These are phyloP conservation scores for Heliocidaris tuberculata DNA, from an alignment of 35 echinoderm and acorn worm species.

Conservation along the genomic window DNA sequence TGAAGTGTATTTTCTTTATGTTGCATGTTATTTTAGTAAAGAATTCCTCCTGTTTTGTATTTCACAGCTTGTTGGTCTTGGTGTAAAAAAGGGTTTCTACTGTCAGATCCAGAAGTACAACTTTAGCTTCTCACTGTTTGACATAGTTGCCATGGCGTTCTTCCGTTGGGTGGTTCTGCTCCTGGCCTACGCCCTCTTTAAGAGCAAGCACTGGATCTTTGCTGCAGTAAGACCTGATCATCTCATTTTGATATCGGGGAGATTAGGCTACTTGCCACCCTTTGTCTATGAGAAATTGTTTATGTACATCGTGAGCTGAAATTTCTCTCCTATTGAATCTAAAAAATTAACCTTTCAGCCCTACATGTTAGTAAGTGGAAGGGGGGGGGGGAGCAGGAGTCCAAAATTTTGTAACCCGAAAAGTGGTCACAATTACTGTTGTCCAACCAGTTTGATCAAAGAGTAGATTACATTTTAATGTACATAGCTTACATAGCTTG, in stretches of 20 bases:
- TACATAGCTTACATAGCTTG: no score
- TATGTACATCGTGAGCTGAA: no score
- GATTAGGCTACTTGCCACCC: no score
- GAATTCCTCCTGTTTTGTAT: background rate
- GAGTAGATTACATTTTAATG: no score
- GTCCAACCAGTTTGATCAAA: no score
- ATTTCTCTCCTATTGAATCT: background rate
- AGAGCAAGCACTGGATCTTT: slow-evolving; percentile 78
- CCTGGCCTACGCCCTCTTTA: slow-evolving; percentile 73
- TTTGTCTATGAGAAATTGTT: no score
- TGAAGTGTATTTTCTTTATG: background rate
- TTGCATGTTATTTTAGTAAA: background rate
- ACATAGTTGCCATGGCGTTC: slow-evolving; percentile 73
- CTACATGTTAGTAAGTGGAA: no score
- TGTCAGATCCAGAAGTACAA: slow-evolving; percentile 76
- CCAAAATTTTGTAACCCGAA: no score
- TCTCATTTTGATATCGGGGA: background rate
- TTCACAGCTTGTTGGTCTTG: background rate
- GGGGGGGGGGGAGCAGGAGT: no score
- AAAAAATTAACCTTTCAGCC: no score
- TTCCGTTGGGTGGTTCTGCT: slow-evolving; percentile 66
- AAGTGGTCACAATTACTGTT: no score
- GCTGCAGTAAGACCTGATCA: slow-evolving; percentile 76
- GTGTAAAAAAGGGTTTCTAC: slow-evolving; percentile 48
- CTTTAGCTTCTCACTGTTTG: slow-evolving; percentile 85